Base-by-base conservation (phyloP, 2,888 invertebrate species). In the Lasioglossum marginatum region DNA sequence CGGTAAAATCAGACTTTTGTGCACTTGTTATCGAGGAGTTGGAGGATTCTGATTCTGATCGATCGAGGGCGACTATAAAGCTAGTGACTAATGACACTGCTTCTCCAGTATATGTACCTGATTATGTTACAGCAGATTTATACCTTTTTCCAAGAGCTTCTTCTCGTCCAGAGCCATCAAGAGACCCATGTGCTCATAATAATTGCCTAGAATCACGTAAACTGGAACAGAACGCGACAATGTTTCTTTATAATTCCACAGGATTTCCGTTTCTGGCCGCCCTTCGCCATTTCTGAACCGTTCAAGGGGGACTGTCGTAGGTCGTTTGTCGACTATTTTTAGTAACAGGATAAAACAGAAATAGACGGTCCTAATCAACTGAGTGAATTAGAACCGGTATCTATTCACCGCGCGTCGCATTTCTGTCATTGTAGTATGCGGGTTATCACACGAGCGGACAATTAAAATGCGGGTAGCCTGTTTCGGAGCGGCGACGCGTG, bases 161-260 rank as follows among this genome's bases (percentile, higher is more conserved):
- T 97, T 96, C 88, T 98, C 97, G 90, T 98, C 97, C 95, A 99
- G 96, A 66, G 98, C 98, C 82, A 98, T 96, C 97, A 99, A 97
- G n/a, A 99, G 96, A 5, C 98, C 99, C 88, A 98, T 96, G 94
- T 99, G 98, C 93, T 99, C 99, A 93, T 98, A 98, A 93, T 98
- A 97, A 94, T 98, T 97, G 1, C 99, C 99, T 90, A 99, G 96
- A 90, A 98, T 97, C 60, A 99, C 97, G 95, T 98, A 99, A 95
- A 99, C 99, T 99, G 96, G 83, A 92, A 91, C 88, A 92, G 66
- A 82, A 88, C 86, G 34, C 40, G 70, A 10, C 8, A n/a, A 23
- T 23, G 27, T 66, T 48, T 60, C 23, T 48, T 45, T 43, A 74
- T 48, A 70, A 70, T 70, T 31, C 27, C 48, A 48, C 57, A 31